These are phyloP conservation scores for Gambusia holbrooki DNA, from an alignment of 2,113 vertebrate species.

Conservation along the genomic window DNA sequence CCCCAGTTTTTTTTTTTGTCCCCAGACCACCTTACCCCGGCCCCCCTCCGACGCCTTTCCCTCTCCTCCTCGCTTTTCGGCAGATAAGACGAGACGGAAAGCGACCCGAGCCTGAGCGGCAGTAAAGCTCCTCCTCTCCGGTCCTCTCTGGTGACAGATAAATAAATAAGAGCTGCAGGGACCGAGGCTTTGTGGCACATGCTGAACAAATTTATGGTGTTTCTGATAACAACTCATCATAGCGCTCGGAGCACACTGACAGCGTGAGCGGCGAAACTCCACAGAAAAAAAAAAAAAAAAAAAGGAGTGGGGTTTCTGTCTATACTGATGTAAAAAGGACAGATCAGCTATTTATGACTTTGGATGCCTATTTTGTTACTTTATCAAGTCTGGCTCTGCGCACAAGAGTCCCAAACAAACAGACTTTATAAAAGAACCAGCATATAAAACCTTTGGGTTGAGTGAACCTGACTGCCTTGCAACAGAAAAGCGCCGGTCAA, in stretches of 20 bases:
- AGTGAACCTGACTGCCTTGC: no score
- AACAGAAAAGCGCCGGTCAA: background rate
- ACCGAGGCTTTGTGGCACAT: constrained; percentile 56
- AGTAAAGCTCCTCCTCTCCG: constrained; percentile 24
- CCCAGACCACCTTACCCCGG: background rate
- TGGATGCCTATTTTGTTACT: constrained; percentile 34
- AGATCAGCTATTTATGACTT: constrained; percentile 30
- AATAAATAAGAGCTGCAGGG: constrained; percentile 54
- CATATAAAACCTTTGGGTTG: background rate
- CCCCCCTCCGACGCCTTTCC: background rate
- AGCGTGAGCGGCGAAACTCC: background rate
- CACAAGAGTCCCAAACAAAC: background rate
- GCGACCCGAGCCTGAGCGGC: constrained; percentile 22
- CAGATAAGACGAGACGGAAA: constrained; percentile 23
- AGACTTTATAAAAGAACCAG: background rate
- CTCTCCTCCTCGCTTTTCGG: background rate
- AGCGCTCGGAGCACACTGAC: constrained; percentile 49
- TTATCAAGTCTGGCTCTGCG: constrained; percentile 7
- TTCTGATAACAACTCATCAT: constrained; percentile 66
- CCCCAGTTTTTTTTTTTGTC: background rate
- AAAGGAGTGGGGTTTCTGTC: constrained; percentile 5
- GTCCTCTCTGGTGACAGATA: constrained; percentile 30
- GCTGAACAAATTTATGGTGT: constrained; percentile 58
- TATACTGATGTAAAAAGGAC: constrained; percentile 39
- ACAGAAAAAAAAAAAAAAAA: background rate